These are phyloP conservation scores for Tragopan temminckii DNA, from an alignment of 2,797 vertebrate genomes.

Conservation along the genomic window DNA sequence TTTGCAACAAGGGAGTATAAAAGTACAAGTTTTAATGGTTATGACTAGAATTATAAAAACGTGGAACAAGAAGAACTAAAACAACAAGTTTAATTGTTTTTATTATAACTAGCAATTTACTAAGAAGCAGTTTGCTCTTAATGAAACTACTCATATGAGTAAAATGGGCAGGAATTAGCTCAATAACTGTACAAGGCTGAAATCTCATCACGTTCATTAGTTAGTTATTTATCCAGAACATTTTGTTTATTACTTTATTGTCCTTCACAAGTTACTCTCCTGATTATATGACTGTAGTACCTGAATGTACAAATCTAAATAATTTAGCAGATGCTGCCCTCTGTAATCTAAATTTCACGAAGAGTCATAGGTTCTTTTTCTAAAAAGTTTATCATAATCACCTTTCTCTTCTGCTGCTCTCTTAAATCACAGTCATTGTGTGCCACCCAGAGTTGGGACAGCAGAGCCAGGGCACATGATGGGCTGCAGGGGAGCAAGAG, in stretches of 20 bases:
- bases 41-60: slow-evolving; percentile 28
- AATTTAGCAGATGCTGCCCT: neutral
- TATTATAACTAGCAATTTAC: slow-evolving; percentile 21
- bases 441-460: slow-evolving; percentile 70
- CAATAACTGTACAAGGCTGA: neutral
- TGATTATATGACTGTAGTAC: neutral
- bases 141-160: neutral
- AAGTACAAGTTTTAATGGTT: slow-evolving; percentile 3
- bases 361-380: neutral
- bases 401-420: neutral
- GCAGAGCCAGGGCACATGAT: neutral
- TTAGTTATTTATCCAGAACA: slow-evolving; percentile 1
- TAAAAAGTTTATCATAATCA: neutral
- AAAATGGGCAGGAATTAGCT: slow-evolving; percentile 2
- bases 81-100: slow-evolving; percentile 4
- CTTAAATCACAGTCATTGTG: slow-evolving; percentile 37
- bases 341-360: neutral
- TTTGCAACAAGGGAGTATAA: neutral
- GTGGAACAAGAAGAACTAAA: neutral
- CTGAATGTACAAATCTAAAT: neutral
- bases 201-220: slow-evolving; percentile 12
- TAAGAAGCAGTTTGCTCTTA: slow-evolving; percentile 15
- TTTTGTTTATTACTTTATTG: neutral
- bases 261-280: neutral
- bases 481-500: neutral